Base-by-base conservation (phyloP, 2,113 vertebrate genomes). In the Lates calcarifer region DNA sequence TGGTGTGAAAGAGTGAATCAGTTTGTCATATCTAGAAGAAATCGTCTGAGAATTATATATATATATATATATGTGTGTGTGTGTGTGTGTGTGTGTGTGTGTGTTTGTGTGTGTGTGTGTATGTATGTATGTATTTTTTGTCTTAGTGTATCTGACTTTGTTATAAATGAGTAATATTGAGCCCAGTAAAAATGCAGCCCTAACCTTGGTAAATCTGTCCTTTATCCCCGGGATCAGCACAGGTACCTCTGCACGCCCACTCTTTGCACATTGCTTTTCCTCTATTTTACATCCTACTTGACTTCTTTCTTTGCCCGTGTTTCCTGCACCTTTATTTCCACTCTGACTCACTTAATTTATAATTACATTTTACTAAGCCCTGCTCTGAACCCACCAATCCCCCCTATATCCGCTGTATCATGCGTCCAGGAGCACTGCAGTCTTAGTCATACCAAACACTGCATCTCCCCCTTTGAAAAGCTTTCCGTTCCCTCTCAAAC, bases 361-460 rank as follows among this genome's bases (percentile, higher is more conserved):
- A 57, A 1, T 77, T 77, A 70, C 58, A 56, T 82, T 28, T 79
- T 12, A 39, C 60, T 81, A 37, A 83, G 29, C 72, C 64, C 10
- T 41, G 68, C 43, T 73, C 68, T 70, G 73, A 81, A 68, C 57
- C 64, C 47, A 3, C 18, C 43, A n/a, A 33, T 68, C 65, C 80
- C 41, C 37, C 60, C 7, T 47, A 1, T 51, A 67, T 83, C 47
- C 43, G 1, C 58, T 49, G 71, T 68, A 45, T 80, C 58, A 41
- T 56, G 31, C 4, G 3, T 62, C 53, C 24, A 2, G 1, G 33
- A 70, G 67, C 14, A 66, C 47, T 37, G 55, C 49, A 51, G 82
- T 73, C 61, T 82, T 74, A 71, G 45, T 68, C 76, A 81, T 10
- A 77, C 31, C 74, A 83, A 66, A 72, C 11, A 11, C 39, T 43